Conservation (phyloP, 2,113 vertebrate genomes). For the human region DNA sequence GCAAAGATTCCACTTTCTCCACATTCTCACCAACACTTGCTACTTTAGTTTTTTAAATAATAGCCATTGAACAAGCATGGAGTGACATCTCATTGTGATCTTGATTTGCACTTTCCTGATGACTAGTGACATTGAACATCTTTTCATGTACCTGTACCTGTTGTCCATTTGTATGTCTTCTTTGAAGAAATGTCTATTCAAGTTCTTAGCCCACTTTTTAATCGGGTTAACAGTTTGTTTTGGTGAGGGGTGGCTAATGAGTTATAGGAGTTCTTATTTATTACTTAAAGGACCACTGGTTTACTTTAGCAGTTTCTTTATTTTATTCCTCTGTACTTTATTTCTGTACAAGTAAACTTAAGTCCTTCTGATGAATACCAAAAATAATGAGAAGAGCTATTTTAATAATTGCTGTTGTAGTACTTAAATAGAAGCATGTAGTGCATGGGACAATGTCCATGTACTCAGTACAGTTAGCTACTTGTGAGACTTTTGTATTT, state of each 20-base stretch:
- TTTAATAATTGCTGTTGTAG: conserved; percentile 33
- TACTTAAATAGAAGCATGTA: neutral
- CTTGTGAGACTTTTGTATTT: conserved; percentile 11
- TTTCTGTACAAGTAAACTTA: conserved; percentile 15
- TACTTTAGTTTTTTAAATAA: neutral
- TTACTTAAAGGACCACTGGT: neutral
- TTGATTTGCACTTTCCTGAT: neutral
- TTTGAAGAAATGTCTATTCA: neutral
- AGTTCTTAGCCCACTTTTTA: neutral
- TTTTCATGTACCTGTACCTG: neutral
- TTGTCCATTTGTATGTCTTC: neutral
- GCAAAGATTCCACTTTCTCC: neutral
- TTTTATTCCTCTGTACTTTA: conserved; percentile 1
- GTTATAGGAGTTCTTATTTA: neutral
- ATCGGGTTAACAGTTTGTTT: neutral
- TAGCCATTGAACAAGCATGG: neutral
- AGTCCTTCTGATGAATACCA: neutral
- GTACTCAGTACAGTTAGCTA: neutral
- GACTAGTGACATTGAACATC: neutral
- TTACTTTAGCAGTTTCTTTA: neutral
- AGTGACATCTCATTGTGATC: neutral
- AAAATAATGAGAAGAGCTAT: conserved; percentile 17
- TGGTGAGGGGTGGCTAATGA: neutral
- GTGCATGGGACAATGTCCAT: neutral
- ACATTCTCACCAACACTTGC: neutral